phyloP scores from a whole-genome alignment of 2,888 invertebrate species.

The Leptinotarsa haldemani region DNA sequence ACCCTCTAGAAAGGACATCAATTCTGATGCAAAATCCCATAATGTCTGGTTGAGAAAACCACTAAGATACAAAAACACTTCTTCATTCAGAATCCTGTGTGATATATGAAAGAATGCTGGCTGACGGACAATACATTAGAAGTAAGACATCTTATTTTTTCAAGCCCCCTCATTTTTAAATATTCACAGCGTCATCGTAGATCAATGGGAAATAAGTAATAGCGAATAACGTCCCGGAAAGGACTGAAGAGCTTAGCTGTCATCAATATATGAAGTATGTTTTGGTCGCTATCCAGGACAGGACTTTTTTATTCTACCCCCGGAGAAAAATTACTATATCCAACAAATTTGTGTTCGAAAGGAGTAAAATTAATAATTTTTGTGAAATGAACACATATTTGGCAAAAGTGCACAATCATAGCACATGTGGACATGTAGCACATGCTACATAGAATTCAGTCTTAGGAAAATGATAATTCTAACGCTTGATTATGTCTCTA shows the following conservation, averaged over 20 bases:
- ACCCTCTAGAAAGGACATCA: too few species aligned
- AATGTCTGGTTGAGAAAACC: conserved; percentile 8
- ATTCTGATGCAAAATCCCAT: neutral
- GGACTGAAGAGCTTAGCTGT: conserved; percentile 57
- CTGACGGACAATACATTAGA: conserved; percentile 33
- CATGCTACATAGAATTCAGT: too few species aligned
- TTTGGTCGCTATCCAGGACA: conserved; percentile 46
- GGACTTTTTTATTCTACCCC: neutral
- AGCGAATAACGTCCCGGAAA: conserved; percentile 59
- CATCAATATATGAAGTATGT: conserved; percentile 61
- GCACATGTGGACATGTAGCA: too few species aligned
- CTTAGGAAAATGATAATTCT: too few species aligned
- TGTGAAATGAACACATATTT: too few species aligned
- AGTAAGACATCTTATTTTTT: conserved; percentile 49
- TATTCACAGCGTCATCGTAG: conserved; percentile 56
- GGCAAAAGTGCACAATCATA: too few species aligned
- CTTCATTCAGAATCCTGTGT: conserved; percentile 31
- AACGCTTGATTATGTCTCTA: too few species aligned
- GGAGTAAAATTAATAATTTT: too few species aligned
- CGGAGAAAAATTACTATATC: too few species aligned
- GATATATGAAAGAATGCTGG: conserved; percentile 40
- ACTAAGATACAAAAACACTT: conserved; percentile 8
- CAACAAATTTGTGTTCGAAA: too few species aligned
- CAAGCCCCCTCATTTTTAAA: conserved; percentile 48
- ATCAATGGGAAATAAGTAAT: conserved; percentile 56